These are phyloP conservation scores for Heterocephalus glaber DNA, from an alignment of 2,113 vertebrate genomes.

Conservation along the genomic window DNA sequence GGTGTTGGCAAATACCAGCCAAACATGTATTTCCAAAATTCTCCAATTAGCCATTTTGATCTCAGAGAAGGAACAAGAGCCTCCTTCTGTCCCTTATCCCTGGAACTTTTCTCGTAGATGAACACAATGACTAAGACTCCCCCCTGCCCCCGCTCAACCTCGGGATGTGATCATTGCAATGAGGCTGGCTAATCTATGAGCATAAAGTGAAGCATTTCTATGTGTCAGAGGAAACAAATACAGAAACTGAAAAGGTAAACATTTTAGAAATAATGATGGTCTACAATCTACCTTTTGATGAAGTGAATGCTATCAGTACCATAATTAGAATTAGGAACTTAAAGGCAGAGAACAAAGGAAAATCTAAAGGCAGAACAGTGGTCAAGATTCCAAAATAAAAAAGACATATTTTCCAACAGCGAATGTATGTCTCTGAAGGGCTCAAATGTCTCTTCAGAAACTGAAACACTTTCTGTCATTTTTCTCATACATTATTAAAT, in stretches of 20 bases:
- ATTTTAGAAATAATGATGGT: neutral
- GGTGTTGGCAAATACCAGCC: neutral
- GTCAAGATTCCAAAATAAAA: constrained; percentile 38
- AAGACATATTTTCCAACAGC: neutral
- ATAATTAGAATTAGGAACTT: neutral
- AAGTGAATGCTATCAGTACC: neutral
- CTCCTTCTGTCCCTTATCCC: neutral
- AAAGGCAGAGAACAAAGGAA: neutral
- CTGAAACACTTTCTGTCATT: neutral
- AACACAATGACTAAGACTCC: too few relatives aligned
- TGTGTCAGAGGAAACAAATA: neutral
- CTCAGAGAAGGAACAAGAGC: neutral
- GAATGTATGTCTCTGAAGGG: neutral
- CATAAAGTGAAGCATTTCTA: neutral
- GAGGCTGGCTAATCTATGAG: neutral
- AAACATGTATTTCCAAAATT: neutral
- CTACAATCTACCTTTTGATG: neutral
- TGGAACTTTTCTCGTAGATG: neutral
- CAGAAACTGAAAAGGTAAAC: neutral
- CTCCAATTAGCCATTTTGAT: neutral
- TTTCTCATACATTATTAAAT: constrained; percentile 61
- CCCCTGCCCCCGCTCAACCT: too few relatives aligned
- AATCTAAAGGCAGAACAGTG: constrained; percentile 30
- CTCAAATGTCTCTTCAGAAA: constrained; percentile 36
- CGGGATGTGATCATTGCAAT: accelerated